A percentile compares a stretch with the other conserved stretches of the same genome.
Conservation (phyloP, 2,888 invertebrate species). For the Pachycephus smyrnensis region DNA sequence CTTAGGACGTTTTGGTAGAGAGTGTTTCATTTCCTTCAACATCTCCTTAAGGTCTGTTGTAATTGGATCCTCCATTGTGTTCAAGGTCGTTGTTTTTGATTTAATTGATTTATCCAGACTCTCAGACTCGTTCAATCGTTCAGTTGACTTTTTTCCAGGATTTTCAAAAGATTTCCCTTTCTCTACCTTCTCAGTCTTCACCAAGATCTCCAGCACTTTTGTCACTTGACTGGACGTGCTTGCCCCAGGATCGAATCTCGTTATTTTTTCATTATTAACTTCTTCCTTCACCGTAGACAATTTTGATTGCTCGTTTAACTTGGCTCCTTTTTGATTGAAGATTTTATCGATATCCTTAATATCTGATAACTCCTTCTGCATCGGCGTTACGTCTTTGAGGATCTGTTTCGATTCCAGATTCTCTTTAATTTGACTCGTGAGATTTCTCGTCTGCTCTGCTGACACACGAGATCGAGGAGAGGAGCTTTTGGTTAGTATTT, state of each 20-base stretch:
- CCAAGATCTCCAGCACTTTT: conserved; percentile 52
- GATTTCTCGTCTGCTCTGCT: neutral
- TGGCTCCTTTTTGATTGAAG: neutral
- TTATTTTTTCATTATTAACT: neutral
- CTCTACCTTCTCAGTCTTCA: conserved; percentile 47
- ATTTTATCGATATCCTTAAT: conserved; percentile 53
- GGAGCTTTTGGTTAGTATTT: neutral
- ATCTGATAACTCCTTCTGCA: conserved; percentile 49
- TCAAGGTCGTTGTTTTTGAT: conserved; percentile 29
- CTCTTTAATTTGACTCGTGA: neutral
- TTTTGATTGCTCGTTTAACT: neutral
- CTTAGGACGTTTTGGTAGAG: conserved; percentile 74
- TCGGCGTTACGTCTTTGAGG: neutral
- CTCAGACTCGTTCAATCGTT: conserved; percentile 24
- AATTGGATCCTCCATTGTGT: conserved; percentile 46
- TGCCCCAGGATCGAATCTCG: neutral
- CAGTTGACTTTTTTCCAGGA: conserved; percentile 8
- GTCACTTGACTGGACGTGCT: conserved; percentile 48
- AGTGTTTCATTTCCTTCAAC: conserved; percentile 83
- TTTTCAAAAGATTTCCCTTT: conserved; percentile 27
- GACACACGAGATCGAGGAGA: neutral
- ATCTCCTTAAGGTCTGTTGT: conserved; percentile 73
- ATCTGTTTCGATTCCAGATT: neutral
- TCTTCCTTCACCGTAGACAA: neutral
- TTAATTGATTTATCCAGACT: conserved; percentile 19